Evolutionary conservation across 2,113 vertebrate species (phyloP).

Genomic region (Pedetes capensis): DNA sequence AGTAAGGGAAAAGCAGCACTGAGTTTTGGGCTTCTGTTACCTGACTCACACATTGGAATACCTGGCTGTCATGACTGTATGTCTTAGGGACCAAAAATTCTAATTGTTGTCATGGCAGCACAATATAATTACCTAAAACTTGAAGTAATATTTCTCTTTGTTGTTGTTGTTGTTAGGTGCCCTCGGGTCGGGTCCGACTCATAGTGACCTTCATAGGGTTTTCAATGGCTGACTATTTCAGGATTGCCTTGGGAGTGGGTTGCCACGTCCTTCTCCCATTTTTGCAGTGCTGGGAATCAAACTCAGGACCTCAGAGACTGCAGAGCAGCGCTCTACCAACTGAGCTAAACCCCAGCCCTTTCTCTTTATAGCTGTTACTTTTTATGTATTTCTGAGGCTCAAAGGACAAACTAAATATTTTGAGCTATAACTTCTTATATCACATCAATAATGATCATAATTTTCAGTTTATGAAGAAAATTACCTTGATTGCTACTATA

Average conservation of each 20-base stretch:
- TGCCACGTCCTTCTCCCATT: too few species aligned
- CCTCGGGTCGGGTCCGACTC: too few species aligned
- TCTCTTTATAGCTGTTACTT: neutral
- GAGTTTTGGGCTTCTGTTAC: neutral
- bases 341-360: too few species aligned
- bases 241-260: too few species aligned
- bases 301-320: too few species aligned
- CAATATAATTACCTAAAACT: neutral
- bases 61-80: too few species aligned
- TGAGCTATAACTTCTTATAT: neutral
- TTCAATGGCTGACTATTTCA: too few species aligned
- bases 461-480: slow-evolving; percentile 24
- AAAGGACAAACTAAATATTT: neutral
- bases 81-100: neutral
- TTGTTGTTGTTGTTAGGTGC: too few species aligned
- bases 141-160: neutral
- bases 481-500: slow-evolving; percentile 6
- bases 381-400: neutral
- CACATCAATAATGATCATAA: neutral
- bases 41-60: too few species aligned
- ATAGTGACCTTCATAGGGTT: too few species aligned
- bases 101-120: neutral
- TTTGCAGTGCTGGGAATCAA: too few species aligned
- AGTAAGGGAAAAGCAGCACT: neutral
- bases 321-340: too few species aligned